Evolutionary conservation across 2,888 invertebrate species (phyloP), one percentile per base, ranked within the genome.

Genomic region (Notodonta dromedarius): DNA sequence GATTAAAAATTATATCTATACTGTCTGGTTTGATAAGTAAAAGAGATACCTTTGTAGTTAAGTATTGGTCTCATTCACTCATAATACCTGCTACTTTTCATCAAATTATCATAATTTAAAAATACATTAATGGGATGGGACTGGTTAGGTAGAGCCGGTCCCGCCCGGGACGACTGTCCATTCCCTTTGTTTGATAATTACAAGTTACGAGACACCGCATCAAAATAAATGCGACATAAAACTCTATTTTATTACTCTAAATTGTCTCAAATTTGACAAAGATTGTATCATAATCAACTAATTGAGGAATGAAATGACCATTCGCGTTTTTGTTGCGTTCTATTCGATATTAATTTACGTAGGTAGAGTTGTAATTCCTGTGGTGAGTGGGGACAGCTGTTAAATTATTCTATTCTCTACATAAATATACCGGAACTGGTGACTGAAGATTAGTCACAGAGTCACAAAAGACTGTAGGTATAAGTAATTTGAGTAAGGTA

Each of bases 221-320:
- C 90, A 84, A 88, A 88, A 84, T 92, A 91, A 93, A 93, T 93
- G 92, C 86, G 90, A 90, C 87, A 85, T 91, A 89, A 93, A 93
- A 93, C 88, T 86, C 85, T 89, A 89, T 93, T 93, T 93, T 93
- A 93, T 91, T 91, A 85, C 90, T 82, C 83, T 63, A 88, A 93
- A 93, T 93, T 91, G 90, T 85, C 88, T 89, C 81, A 85, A 91
- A 91, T 92, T 92, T 90, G 90, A 89, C 88, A 87, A 90, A 87
- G 88, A 89, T 88, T 86, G 87, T 85, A 85, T 87, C 85, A 83
- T 87, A 86, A 89, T 88, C 82, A 81, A 83, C 76, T 77, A 88
- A 80, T 84, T 79, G 61, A 64, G 69, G 77, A 83, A 84, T 85
- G 71, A 81, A 86, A 87, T 83, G 81, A 72, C 78, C 76, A 74